These are phyloP conservation scores for Zaprionus kolodkinae DNA, from an alignment of 1,140 invertebrate species.

Conservation along the genomic window DNA sequence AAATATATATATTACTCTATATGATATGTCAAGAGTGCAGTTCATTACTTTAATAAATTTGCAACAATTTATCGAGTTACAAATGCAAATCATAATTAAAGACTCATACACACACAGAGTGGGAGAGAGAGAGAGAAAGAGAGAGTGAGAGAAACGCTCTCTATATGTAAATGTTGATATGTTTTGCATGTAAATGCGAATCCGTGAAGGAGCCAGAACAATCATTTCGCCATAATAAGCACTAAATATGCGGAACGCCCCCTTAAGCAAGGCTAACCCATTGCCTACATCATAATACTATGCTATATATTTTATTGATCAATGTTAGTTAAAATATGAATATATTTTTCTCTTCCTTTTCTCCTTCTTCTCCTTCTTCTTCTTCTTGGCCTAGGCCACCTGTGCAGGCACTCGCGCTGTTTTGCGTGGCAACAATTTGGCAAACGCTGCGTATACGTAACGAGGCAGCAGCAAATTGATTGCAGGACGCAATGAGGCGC, in stretches of 20 bases:
- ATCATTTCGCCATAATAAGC: conserved; percentile 79
- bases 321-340: conserved; percentile 83
- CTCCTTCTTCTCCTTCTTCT: too few species aligned
- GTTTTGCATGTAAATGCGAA: conserved; percentile 16
- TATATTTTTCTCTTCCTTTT: conserved; percentile 55
- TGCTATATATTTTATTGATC: conserved; percentile 55
- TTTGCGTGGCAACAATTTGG: conserved; percentile 55
- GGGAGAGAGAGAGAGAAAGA: background rate
- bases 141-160: background rate
- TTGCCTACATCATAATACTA: conserved; percentile 14
- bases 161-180: conserved; percentile 34
- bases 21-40: background rate
- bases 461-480: conserved; percentile 75
- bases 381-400: conserved; percentile 13
- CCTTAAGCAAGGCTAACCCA: background rate
- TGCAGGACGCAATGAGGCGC: conserved; percentile 83
- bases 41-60: background rate
- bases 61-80: conserved; percentile 4
- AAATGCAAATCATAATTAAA: conserved; percentile 7
- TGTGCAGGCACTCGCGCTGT: conserved; percentile 22
- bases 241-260: conserved; percentile 78
- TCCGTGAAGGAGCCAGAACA: conserved; percentile 25
- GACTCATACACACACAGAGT: background rate
- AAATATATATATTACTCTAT: too few species aligned
- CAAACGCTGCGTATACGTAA: conserved; percentile 75